phyloP scores from a whole-genome alignment of 53 echinoderm and acorn worm genomes.

The Luidia sarsii region DNA sequence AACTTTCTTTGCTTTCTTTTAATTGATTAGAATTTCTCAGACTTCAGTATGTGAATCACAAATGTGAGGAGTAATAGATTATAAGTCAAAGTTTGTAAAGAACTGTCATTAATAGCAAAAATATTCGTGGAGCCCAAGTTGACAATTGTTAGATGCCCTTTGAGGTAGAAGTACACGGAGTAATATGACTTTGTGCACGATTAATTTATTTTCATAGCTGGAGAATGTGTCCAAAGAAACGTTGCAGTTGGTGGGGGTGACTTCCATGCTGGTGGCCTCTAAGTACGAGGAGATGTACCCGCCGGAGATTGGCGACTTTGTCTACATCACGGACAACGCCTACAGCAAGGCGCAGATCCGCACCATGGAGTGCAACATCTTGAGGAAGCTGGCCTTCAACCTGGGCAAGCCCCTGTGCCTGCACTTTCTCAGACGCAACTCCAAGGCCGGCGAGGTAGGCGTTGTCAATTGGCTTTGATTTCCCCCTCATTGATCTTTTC shows the following conservation, averaged over 20 bases:
- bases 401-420: slow-evolving; percentile 92
- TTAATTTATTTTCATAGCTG: slow-evolving; percentile 41
- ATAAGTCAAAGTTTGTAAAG: no score
- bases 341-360: slow-evolving; percentile 91
- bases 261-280: slow-evolving; percentile 91
- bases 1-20: no score
- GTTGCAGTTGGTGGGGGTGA: slow-evolving; percentile 94
- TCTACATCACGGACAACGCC: slow-evolving; percentile 93
- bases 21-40: no score
- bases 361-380: slow-evolving; percentile 70
- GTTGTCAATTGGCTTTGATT: no score
- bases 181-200: no score
- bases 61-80: no score
- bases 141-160: no score
- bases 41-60: no score
- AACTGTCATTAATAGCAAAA: no score
- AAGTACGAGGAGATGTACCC: slow-evolving; percentile 99
- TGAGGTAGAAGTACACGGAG: no score
- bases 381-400: slow-evolving; percentile 69
- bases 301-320: slow-evolving; percentile 93
- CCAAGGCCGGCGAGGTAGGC: slow-evolving; percentile 93
- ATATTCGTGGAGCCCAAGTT: no score
- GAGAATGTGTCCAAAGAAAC: slow-evolving; percentile 85
- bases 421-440: slow-evolving; percentile 93
- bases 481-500: no score